phyloP scores from a whole-genome alignment of 2,888 invertebrate species.

The Junonia oenone region DNA sequence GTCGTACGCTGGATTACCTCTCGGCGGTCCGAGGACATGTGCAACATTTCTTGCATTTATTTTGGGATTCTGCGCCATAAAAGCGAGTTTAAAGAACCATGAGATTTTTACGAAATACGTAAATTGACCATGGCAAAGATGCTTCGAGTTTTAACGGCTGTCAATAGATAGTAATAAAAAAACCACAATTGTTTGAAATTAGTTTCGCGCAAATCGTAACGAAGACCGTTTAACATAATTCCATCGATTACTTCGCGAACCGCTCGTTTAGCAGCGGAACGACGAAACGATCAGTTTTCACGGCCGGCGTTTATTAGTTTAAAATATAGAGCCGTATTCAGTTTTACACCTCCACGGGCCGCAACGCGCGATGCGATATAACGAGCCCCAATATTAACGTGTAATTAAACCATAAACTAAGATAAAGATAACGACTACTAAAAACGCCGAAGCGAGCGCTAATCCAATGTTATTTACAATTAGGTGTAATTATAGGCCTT shows the following conservation, averaged over 20 bases:
- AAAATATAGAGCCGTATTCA: constrained; percentile 49
- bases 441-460: constrained; percentile 54
- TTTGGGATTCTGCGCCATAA: constrained; percentile 5
- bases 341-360: constrained; percentile 49
- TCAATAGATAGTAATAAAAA: not conserved
- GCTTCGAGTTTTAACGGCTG: not conserved
- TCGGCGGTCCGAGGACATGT: constrained; percentile 32
- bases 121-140: not conserved
- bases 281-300: constrained; percentile 27
- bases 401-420: constrained; percentile 75
- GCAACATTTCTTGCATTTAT: constrained; percentile 18
- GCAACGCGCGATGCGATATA: constrained; percentile 43
- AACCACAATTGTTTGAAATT: constrained; percentile 5
- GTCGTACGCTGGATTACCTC: constrained; percentile 37
- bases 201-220: constrained; percentile 13
- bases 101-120: not conserved
- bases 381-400: constrained; percentile 50
- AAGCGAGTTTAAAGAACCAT: not conserved
- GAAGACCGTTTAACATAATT: constrained; percentile 12
- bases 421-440: constrained; percentile 57
- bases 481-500: constrained; percentile 62
- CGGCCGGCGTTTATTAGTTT: constrained; percentile 44
- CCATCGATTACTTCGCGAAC: constrained; percentile 13
- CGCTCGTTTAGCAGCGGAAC: constrained; percentile 16
- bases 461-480: constrained; percentile 72